These are phyloP conservation scores for Patagioenas fasciata DNA, from an alignment of 2,113 vertebrate species.

Conservation along the genomic window DNA sequence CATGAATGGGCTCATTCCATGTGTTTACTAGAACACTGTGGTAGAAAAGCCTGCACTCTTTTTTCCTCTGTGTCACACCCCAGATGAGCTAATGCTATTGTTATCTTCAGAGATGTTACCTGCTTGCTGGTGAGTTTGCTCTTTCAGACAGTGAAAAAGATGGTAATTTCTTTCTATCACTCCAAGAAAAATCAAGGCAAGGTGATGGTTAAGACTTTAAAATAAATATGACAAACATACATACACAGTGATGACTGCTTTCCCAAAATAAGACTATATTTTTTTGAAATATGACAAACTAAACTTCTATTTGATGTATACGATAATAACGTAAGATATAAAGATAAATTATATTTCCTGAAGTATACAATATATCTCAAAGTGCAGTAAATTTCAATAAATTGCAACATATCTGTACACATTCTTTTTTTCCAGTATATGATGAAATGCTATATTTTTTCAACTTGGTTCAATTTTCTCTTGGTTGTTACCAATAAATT, in stretches of 20 bases:
- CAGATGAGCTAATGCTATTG: not conserved
- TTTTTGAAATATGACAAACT: not conserved
- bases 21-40: not conserved
- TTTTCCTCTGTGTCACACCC: accelerated
- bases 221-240: not conserved
- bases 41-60: not conserved
- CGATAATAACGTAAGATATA: not conserved
- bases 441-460: not conserved
- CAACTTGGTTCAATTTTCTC: slow-evolving; percentile 5
- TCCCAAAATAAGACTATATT: not conserved
- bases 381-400: not conserved
- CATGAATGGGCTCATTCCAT: not conserved
- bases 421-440: not conserved
- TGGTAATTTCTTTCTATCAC: not conserved
- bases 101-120: not conserved
- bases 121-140: not conserved
- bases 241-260: not conserved
- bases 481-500: not conserved
- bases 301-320: not conserved
- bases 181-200: not conserved
- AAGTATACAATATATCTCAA: not conserved
- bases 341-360: slow-evolving; percentile 19
- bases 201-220: not conserved
- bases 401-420: not conserved
- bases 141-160: not conserved